A percentile compares a stretch with the other conserved stretches of the same genome.
Conservation (phyloP, 2,797 vertebrate species). For the Enteromius thamalakanensis region DNA sequence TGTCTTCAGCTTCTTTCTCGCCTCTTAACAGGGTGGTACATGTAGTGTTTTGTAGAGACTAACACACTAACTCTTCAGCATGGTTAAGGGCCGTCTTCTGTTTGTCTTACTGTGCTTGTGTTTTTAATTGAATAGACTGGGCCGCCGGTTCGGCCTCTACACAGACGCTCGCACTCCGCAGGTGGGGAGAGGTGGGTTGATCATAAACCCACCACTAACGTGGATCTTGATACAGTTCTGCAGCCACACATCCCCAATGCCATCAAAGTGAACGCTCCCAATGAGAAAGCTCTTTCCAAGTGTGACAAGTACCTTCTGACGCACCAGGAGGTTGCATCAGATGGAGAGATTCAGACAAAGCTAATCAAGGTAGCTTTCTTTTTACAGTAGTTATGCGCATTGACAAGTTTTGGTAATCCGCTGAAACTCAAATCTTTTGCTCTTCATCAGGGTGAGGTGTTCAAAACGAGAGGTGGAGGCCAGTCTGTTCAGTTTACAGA, state of each 20-base stretch:
- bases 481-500: constrained; percentile 95
- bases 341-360: constrained; percentile 93
- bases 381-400: background rate
- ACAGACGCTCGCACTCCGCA: constrained; percentile 88
- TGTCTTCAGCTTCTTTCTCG: background rate
- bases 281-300: constrained; percentile 89
- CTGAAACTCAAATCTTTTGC: background rate
- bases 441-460: constrained; percentile 86
- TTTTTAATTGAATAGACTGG: constrained; percentile 78
- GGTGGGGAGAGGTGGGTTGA: constrained; percentile 94
- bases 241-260: constrained; percentile 89
- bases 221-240: constrained; percentile 91
- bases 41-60: constrained; percentile 60
- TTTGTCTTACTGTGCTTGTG: constrained; percentile 51
- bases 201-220: constrained; percentile 86
- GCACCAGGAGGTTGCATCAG: constrained; percentile 94
- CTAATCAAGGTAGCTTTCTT: constrained; percentile 87
- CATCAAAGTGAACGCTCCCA: constrained; percentile 88
- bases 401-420: background rate
- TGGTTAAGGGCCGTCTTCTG: background rate
- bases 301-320: constrained; percentile 96
- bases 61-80: constrained; percentile 28
- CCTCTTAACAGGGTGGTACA: constrained; percentile 56
- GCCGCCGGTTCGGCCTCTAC: constrained; percentile 76
- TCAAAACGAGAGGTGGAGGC: constrained; percentile 90